phyloP scores from a whole-genome alignment of 2,888 invertebrate species.

The Drosophila anomalata region DNA sequence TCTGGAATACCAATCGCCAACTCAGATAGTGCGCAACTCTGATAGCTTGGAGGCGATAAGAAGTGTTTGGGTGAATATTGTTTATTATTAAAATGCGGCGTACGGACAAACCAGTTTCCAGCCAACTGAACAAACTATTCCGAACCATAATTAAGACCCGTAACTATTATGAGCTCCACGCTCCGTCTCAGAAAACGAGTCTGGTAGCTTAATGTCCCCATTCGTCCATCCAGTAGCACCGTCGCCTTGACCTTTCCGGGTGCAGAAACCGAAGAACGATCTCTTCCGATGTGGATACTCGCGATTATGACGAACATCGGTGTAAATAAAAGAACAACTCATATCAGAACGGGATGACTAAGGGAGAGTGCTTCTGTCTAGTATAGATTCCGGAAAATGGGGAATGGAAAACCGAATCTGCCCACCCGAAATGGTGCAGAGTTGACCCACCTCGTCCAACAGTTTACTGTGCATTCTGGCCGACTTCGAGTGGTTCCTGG shows the following conservation, averaged over 20 bases:
- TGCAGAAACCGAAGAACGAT: constrained; percentile 48
- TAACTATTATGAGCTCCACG: constrained; percentile 19
- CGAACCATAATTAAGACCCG: constrained; percentile 30
- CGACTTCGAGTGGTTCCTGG: constrained; percentile 16
- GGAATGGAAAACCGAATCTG: constrained; percentile 14
- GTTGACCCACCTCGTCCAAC: constrained; percentile 78
- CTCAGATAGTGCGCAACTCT: not conserved
- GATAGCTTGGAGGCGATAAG: constrained; percentile 1
- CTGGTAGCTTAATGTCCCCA: constrained; percentile 3
- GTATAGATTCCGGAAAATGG: constrained; percentile 50
- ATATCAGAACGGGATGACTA: constrained; percentile 51
- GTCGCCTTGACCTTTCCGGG: constrained; percentile 36
- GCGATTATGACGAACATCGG: constrained; percentile 51
- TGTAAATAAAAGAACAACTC: constrained; percentile 58
- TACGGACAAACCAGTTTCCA: constrained; percentile 19
- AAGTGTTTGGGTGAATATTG: constrained; percentile 18
- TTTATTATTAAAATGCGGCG: constrained; percentile 1
- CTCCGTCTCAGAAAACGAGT: constrained; percentile 10
- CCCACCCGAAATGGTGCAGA: not conserved
- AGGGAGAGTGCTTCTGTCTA: constrained; percentile 21
- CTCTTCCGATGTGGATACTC: constrained; percentile 46
- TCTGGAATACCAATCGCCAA: not conserved
- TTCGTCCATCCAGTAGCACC: constrained; percentile 16
- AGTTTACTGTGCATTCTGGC: constrained; percentile 80
- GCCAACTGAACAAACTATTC: constrained; percentile 7